Base-by-base conservation (phyloP, 1,140 invertebrate species). In the Drosophila athabasca region DNA sequence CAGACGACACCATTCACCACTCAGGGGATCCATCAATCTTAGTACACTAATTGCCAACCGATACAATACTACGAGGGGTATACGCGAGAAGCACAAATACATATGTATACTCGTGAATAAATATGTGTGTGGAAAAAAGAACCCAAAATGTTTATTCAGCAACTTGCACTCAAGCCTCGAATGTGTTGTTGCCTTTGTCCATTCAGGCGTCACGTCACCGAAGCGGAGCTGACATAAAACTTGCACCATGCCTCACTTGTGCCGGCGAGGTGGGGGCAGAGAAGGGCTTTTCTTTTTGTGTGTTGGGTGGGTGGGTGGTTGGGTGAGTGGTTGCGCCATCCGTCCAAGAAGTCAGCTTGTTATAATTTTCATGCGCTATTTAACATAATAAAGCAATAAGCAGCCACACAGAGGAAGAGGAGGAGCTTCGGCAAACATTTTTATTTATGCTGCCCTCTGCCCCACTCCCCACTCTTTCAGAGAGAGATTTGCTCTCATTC, bases 341-440 rank as follows among this genome's bases (percentile, higher is more conserved):
- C 75, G 76, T 62, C 44, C 53, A 79, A 76, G 64, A 85, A 74
- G 81, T 3, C 35, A 39, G 35, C 35, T 77, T 87, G 82, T 68
- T 66, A 85, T 78, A 78, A 82, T 85, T 85, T 85, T 81, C 82
- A 87, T 85, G 82, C 82, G 82, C 82, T 87, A 81, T 87, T 87
- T 87, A 87, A 87, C 78, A 87, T 81, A 87, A 85, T 87, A 87
- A 87, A 78, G 82, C 69, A 87, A 81, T 87, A 87, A 81, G 68
- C 78, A 65, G 82, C 59, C 69, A 79, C 80, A 75, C 52, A 61
- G 15, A 41, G 15, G 51, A 22, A 35, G 31, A 49, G 49, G 41
- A 39, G 50, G 58, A 62, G 59, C 54, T 62, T 64, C 31, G n/a
- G 77, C 73, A 87, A 85, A 85, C 64, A 85, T 69, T 73, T 69